Conservation (phyloP, 2,797 vertebrate genomes). For the Acanthurus lineatus region DNA sequence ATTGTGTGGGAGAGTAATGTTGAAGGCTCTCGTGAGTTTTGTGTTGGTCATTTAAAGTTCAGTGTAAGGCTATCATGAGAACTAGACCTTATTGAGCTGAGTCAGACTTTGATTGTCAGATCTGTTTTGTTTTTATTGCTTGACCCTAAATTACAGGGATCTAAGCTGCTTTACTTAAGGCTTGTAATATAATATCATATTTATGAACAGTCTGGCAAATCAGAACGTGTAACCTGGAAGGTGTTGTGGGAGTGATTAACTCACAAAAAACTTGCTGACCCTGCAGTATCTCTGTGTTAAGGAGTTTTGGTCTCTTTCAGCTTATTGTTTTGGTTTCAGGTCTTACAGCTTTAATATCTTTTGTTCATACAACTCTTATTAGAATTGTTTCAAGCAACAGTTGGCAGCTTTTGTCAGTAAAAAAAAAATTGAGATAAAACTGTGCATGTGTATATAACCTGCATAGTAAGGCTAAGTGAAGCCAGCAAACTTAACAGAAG, state of each 20-base stretch:
- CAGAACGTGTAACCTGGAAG: background rate
- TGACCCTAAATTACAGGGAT: background rate
- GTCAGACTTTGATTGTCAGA: conserved; percentile 1
- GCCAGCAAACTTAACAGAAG: background rate
- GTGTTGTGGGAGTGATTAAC: background rate
- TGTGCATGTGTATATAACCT: background rate
- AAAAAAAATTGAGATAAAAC: background rate
- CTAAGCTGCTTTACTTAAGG: background rate
- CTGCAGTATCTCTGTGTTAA: no score
- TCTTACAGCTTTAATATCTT: background rate
- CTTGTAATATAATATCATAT: no score
- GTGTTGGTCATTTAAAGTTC: background rate
- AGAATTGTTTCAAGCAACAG: background rate
- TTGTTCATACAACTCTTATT: background rate
- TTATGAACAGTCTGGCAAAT: background rate
- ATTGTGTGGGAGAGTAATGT: conserved; percentile 27
- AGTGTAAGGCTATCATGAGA: background rate
- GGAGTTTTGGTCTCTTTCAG: no score
- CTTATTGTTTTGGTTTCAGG: no score
- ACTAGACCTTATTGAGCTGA: background rate
- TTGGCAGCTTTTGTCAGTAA: background rate
- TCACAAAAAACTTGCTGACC: no score
- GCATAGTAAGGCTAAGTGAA: no score
- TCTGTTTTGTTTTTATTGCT: background rate
- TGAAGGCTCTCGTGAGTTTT: conserved; percentile 28